Percentiles rank a stretch among this genome's conserved stretches.
These are phyloP conservation scores for Platorchestia sp. DNA, from an alignment of 1,140 invertebrate species.

Conservation along the genomic window DNA sequence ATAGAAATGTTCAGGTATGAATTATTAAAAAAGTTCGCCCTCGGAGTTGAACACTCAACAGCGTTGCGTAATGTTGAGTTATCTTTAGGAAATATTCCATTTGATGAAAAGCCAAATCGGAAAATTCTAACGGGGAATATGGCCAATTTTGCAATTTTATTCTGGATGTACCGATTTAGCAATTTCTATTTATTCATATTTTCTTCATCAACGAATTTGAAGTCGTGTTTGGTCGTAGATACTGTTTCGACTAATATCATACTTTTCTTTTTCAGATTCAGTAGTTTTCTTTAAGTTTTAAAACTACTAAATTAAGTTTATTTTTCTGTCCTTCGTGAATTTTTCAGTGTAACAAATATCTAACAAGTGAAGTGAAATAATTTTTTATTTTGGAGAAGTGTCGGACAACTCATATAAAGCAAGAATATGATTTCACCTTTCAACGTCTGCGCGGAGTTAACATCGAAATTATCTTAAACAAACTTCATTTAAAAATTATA, in stretches of 20 bases:
- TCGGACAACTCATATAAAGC: not conserved
- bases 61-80: no score
- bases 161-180: not conserved
- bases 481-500: not conserved
- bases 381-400: not conserved
- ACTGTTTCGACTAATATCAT: not conserved
- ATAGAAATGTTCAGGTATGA: no score
- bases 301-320: not conserved
- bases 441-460: not conserved
- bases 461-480: not conserved
- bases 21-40: no score
- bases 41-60: no score
- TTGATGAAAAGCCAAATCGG: no score
- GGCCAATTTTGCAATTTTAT: no score
- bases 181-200: no score
- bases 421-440: not conserved
- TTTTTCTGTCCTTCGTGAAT: not conserved
- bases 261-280: not conserved
- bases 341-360: not conserved
- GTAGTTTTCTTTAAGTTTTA: not conserved
- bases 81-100: no score
- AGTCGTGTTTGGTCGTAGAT: not conserved
- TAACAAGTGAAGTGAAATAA: not conserved
- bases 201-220: not conserved
- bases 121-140: no score